Conservation (phyloP, 1,140 invertebrate species). For the Chymomyza costata region DNA sequence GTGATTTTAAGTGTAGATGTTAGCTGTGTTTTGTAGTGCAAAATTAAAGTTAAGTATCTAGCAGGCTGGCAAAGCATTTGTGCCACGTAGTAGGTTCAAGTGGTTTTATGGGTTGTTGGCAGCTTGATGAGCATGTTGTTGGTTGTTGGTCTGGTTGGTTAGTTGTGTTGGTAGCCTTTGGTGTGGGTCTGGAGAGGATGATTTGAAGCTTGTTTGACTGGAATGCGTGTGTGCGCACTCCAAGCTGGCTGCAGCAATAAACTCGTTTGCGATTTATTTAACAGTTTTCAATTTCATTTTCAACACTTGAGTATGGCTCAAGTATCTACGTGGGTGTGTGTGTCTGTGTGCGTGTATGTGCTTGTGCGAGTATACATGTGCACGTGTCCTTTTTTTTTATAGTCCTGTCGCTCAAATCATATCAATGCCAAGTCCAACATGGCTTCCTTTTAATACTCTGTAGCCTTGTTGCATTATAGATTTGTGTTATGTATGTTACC, state of each 20-base stretch:
- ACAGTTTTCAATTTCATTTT: constrained; percentile 72
- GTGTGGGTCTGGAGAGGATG: too few species aligned
- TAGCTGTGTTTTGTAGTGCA: constrained; percentile 39
- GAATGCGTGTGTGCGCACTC: too few species aligned
- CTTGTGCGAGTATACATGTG: constrained; percentile 28
- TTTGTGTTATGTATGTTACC: background rate
- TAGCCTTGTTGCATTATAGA: background rate
- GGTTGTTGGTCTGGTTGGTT: too few species aligned
- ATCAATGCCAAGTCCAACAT: constrained; percentile 31
- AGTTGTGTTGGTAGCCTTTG: too few species aligned
- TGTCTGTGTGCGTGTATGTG: constrained; percentile 1
- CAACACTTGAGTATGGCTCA: constrained; percentile 37
- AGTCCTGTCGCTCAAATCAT: background rate
- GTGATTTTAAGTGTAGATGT: too few species aligned
- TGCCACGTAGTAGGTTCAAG: constrained; percentile 31
- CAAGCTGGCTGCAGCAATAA: too few species aligned
- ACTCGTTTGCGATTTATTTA: constrained; percentile 68
- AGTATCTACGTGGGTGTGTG: background rate
- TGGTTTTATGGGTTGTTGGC: constrained; percentile 22
- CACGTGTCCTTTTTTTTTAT: constrained; percentile 59
- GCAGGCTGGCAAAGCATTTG: constrained; percentile 16
- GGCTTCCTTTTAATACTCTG: constrained; percentile 21
- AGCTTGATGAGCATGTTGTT: too few species aligned
- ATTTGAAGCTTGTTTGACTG: too few species aligned
- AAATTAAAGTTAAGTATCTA: constrained; percentile 62